A percentile compares a stretch with the other conserved stretches of the same genome.
Conservation (phyloP, 2,113 vertebrate species). For the Dryoscopus gambensis region DNA sequence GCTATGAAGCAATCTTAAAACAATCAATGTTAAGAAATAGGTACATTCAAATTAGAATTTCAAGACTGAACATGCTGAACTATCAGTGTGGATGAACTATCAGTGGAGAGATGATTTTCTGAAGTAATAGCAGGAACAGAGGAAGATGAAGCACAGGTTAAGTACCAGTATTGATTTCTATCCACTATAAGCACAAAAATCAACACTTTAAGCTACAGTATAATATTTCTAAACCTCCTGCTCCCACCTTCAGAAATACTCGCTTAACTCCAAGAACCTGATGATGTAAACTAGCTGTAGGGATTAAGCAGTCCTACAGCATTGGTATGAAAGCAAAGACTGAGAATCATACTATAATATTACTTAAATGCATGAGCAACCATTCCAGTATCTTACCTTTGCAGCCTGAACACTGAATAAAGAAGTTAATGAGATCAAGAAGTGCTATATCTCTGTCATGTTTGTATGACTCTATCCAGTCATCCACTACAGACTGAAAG, state of each 20-base stretch:
- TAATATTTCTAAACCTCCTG: not conserved
- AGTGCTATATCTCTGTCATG: conserved; percentile 93
- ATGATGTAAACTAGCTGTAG: not conserved
- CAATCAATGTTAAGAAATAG: not conserved
- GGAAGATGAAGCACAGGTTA: not conserved
- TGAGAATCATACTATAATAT: not conserved
- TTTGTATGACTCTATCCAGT: conserved; percentile 99
- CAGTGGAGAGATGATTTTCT: not conserved
- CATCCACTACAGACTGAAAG: conserved; percentile 94
- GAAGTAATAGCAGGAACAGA: not conserved
- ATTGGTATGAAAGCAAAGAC: not conserved
- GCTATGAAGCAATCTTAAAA: not conserved
- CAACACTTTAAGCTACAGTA: not conserved
- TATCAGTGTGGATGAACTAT: not conserved
- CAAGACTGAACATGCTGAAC: not conserved
- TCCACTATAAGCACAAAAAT: not conserved
- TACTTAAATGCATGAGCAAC: not conserved
- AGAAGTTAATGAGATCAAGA: conserved; percentile 99
- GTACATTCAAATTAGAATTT: not conserved
- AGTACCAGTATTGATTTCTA: not conserved
- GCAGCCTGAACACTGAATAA: conserved; percentile 99
- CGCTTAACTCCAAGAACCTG: not conserved
- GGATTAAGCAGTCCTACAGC: not conserved
- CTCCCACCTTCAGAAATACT: not conserved
- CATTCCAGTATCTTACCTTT: conserved; percentile 83